phyloP scores from a whole-genome alignment of 2,113 vertebrate species.

The Nansenia antarctica region DNA sequence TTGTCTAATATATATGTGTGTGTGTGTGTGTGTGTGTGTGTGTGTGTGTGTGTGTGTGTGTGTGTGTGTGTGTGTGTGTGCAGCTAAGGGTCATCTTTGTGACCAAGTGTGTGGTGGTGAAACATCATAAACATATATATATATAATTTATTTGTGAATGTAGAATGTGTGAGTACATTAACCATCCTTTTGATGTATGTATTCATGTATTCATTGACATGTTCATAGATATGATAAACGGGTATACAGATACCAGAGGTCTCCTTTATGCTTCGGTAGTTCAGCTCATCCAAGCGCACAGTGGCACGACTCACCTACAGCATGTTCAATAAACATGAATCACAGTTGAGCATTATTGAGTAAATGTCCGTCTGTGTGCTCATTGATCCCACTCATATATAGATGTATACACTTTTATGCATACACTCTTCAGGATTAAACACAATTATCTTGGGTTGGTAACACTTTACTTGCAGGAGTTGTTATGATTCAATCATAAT shows the following conservation, averaged over 20 bases:
- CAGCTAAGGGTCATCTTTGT: too few species aligned
- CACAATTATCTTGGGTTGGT: background rate
- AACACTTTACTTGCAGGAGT: background rate
- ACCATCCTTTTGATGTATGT: too few species aligned
- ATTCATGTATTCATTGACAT: background rate
- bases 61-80: too few species aligned
- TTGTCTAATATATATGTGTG: background rate
- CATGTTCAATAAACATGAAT: slow-evolving; percentile 19
- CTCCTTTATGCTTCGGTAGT: background rate
- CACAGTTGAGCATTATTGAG: slow-evolving; percentile 8
- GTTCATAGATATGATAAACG: too few species aligned
- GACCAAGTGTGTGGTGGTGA: too few species aligned
- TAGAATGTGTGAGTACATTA: too few species aligned
- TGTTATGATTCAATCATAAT: too few species aligned
- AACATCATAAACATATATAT: too few species aligned
- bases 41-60: background rate
- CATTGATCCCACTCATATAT: background rate
- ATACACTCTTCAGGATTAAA: background rate
- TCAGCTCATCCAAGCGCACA: slow-evolving; percentile 4
- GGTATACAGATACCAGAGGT: background rate
- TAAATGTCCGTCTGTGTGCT: slow-evolving; percentile 10
- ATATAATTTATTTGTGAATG: too few species aligned
- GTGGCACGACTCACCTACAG: slow-evolving; percentile 2
- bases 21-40: background rate
- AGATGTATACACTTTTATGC: background rate